Evolutionary conservation across 2,113 vertebrate genomes (phyloP).

Genomic region (Brachirus orientalis): DNA sequence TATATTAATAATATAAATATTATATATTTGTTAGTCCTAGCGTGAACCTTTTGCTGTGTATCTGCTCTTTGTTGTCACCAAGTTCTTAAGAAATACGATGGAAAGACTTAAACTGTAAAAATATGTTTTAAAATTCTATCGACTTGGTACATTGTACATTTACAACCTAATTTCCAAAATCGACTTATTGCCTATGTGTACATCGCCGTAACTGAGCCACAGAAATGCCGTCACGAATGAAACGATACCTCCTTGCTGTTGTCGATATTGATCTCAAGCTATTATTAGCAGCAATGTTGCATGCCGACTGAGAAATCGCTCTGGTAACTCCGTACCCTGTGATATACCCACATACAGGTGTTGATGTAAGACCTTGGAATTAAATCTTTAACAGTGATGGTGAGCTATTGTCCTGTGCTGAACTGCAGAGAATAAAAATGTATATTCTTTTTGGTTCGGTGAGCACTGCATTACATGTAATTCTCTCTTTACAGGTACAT

Average conservation of each 20-base stretch:
- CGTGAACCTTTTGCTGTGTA: too few species aligned
- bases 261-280: constrained; percentile 37
- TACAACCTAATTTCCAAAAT: not conserved
- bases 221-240: not conserved
- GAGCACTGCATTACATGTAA: not conserved
- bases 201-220: constrained; percentile 1
- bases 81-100: too few species aligned
- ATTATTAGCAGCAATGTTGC: constrained; percentile 41
- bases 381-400: not conserved
- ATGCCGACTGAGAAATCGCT: constrained; percentile 37
- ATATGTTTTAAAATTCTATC: not conserved
- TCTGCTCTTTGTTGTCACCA: too few species aligned
- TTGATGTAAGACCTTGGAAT: constrained; percentile 26
- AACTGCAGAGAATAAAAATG: not conserved
- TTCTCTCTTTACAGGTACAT: not conserved
- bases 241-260: constrained; percentile 12
- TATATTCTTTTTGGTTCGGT: not conserved
- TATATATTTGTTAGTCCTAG: too few species aligned
- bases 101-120: too few species aligned
- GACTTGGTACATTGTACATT: not conserved
- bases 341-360: not conserved
- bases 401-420: not conserved
- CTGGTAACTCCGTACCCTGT: constrained; percentile 58
- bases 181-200: not conserved
- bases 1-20: too few species aligned